Evolutionary conservation across 2,113 vertebrate species (phyloP).

Genomic region (Malurus cyaneus): DNA sequence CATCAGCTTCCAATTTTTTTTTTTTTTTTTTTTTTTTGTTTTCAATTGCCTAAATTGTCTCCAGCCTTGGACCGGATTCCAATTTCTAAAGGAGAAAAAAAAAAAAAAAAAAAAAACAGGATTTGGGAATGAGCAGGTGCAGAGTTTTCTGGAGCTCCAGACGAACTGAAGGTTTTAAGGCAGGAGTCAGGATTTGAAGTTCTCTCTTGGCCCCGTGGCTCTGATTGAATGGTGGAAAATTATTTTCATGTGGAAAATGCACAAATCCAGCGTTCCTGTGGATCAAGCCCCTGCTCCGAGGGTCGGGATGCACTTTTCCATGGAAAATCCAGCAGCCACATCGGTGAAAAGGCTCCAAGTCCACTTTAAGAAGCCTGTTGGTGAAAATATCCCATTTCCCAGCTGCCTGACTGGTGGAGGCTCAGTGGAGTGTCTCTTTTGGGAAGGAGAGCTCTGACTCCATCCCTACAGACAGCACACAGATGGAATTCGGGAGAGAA

Average conservation of each 20-base stretch:
- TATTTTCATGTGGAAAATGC: neutral
- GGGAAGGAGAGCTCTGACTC: slow-evolving; percentile 14
- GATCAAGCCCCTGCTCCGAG: neutral
- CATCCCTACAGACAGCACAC: neutral
- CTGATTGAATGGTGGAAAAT: neutral
- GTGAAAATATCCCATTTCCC: neutral
- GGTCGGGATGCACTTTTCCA: neutral
- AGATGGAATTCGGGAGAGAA: neutral
- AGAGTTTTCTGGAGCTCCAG: slow-evolving; percentile 20
- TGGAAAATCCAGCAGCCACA: neutral
- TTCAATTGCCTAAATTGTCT: neutral
- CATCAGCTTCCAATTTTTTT: neutral
- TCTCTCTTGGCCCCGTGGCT: slow-evolving; percentile 57
- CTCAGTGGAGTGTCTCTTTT: neutral
- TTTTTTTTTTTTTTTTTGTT: neutral
- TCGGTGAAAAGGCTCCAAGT: neutral
- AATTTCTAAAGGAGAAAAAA: neutral
- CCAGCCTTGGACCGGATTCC: slow-evolving; percentile 18
- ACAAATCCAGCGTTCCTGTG: neutral
- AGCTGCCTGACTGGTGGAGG: neutral
- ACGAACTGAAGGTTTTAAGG: slow-evolving; percentile 41
- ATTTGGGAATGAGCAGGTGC: neutral
- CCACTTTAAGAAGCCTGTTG: neutral
- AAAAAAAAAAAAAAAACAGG: neutral
- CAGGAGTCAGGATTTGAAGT: slow-evolving; percentile 51